Conservation (phyloP, 2,888 invertebrate genomes). For the Leptopilina myrica region DNA sequence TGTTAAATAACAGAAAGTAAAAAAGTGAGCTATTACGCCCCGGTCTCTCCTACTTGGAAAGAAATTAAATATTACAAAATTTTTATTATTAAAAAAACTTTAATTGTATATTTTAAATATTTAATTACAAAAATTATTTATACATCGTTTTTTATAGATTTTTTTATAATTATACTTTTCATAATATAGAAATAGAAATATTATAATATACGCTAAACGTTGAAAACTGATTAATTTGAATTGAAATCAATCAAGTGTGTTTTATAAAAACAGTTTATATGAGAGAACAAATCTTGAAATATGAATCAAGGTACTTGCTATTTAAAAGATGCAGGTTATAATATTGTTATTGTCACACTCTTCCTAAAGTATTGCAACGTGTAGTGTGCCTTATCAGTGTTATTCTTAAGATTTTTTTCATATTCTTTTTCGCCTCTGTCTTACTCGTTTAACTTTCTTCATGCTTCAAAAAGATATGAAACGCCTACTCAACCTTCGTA, state of each 20-base stretch:
- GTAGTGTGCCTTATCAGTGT: constrained; percentile 15
- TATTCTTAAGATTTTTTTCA: background rate
- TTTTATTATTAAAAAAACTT: too few species aligned
- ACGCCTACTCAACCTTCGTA: constrained; percentile 40
- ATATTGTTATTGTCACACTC: constrained; percentile 27
- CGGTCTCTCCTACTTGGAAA: too few species aligned
- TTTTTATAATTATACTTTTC: too few species aligned
- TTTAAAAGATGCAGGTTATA: background rate
- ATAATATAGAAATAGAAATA: too few species aligned
- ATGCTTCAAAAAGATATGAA: constrained; percentile 31
- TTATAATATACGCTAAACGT: too few species aligned
- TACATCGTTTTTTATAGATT: too few species aligned
- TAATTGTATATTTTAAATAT: too few species aligned
- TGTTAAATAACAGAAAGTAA: too few species aligned
- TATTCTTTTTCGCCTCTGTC: constrained; percentile 17
- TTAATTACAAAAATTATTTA: too few species aligned
- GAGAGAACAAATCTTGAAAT: constrained; percentile 3
- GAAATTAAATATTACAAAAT: too few species aligned
- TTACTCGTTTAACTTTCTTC: constrained; percentile 17
- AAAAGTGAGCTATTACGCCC: too few species aligned
- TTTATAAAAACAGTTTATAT: background rate
- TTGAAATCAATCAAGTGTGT: constrained; percentile 1
- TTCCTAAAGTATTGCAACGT: constrained; percentile 10
- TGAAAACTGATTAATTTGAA: background rate
- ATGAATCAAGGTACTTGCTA: constrained; percentile 8